Conservation (phyloP, 2,113 vertebrate genomes). For the Nymphicus hollandicus region DNA sequence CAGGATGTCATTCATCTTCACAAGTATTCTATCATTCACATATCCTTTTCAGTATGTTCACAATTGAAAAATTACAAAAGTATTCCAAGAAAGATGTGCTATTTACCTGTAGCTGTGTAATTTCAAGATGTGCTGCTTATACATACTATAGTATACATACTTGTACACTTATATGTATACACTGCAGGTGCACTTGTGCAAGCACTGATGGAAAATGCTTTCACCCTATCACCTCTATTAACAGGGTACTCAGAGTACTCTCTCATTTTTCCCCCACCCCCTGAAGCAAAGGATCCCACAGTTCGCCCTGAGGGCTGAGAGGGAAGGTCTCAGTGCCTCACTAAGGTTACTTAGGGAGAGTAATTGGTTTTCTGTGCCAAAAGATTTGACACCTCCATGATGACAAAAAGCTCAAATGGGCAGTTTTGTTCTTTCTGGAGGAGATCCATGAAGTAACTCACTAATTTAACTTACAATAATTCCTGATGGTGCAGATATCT, state of each 20-base stretch:
- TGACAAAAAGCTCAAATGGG: background rate
- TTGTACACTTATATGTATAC: background rate
- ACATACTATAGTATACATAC: background rate
- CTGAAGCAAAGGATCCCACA: background rate
- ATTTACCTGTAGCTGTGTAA: background rate
- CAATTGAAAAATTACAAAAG: background rate
- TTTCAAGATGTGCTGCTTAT: background rate
- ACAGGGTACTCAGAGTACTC: background rate
- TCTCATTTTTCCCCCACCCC: background rate
- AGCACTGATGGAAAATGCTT: background rate
- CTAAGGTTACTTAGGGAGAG: background rate
- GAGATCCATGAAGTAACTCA: background rate
- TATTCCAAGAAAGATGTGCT: background rate
- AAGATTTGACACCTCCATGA: background rate
- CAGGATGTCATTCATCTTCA: background rate
- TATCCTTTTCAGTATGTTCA: background rate
- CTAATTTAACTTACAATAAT: background rate
- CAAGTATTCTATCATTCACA: background rate
- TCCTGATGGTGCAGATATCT: background rate
- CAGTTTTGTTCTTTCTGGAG: background rate
- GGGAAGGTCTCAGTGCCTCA: background rate
- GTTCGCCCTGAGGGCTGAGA: background rate
- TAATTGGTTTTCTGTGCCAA: background rate
- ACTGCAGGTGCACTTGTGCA: background rate
- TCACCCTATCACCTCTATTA: background rate